phyloP scores from a whole-genome alignment of 2,888 invertebrate genomes.

The Maniola hyperantus region DNA sequence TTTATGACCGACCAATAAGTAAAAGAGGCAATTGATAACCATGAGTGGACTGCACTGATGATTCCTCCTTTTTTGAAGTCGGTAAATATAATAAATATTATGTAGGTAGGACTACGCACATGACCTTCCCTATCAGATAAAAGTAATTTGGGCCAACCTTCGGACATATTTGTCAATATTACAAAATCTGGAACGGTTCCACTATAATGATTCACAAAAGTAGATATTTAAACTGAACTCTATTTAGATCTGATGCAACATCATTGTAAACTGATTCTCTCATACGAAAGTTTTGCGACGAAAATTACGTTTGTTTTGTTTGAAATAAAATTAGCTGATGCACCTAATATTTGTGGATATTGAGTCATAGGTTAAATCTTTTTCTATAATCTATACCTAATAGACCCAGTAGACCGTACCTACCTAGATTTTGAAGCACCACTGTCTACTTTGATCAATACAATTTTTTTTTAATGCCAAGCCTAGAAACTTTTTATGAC shows the following conservation, averaged over 20 bases:
- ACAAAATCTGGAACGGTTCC: slow-evolving; percentile 39
- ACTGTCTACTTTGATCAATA: too few species aligned
- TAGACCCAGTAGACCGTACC: too few species aligned
- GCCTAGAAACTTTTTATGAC: too few species aligned
- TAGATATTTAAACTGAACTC: slow-evolving; percentile 56
- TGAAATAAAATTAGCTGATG: slow-evolving; percentile 19
- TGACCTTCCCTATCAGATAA: neutral
- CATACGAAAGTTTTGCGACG: slow-evolving; percentile 48
- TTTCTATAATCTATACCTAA: neutral
- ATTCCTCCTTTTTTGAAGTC: too few species aligned
- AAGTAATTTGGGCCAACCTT: neutral
- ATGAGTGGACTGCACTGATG: neutral
- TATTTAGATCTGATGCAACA: slow-evolving; percentile 65
- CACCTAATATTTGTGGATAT: slow-evolving; percentile 43
- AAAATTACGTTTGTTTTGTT: slow-evolving; percentile 44
- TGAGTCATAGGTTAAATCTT: slow-evolving; percentile 14
- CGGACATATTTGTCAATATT: neutral
- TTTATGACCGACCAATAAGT: too few species aligned
- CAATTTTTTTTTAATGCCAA: too few species aligned
- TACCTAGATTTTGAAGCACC: too few species aligned
- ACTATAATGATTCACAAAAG: slow-evolving; percentile 75
- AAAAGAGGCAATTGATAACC: too few species aligned
- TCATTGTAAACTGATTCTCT: slow-evolving; percentile 51
- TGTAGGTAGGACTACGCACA: neutral
- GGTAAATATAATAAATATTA: too few species aligned